Conservation (phyloP, 35 echinoderm and acorn worm genomes). For the Patiria miniata region DNA sequence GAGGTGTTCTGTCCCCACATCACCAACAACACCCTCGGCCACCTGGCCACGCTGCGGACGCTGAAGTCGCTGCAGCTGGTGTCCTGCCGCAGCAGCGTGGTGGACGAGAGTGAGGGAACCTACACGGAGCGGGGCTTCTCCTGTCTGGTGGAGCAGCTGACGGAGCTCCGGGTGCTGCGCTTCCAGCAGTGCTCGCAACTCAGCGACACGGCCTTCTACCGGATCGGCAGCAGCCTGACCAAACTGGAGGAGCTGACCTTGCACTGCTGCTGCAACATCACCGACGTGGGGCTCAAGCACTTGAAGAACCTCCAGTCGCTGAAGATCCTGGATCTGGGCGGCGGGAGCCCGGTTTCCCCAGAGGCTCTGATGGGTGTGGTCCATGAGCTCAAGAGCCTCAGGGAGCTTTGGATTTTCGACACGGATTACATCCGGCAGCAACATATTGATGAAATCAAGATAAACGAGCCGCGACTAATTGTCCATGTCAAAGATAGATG, state of each 20-base stretch:
- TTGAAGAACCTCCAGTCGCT: conserved; percentile 16
- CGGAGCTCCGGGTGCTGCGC: not conserved
- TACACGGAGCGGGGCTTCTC: conserved; percentile 21
- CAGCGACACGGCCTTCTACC: conserved; percentile 18
- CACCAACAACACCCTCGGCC: conserved; percentile 23
- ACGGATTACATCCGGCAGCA: conserved; percentile 13
- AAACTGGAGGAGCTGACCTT: conserved; percentile 6
- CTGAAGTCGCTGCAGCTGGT: conserved; percentile 3
- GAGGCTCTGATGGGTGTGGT: not conserved
- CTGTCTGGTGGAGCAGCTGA: conserved; percentile 4
- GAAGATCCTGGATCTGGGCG: conserved; percentile 1
- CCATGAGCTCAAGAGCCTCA: not conserved
- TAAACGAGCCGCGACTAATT: not conserved
- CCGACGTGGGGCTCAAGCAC: conserved; percentile 13
- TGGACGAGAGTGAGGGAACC: conserved; percentile 17
- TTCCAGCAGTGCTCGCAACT: conserved; percentile 20
- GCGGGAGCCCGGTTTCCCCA: not conserved
- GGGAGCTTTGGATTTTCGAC: conserved; percentile 16
- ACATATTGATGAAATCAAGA: not conserved
- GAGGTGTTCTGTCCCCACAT: conserved; percentile 10
- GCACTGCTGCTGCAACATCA: conserved; percentile 29
- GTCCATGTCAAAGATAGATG: conserved; percentile 6
- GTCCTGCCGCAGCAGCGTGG: conserved; percentile 4
- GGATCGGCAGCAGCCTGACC: conserved; percentile 9
- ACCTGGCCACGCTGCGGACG: not conserved